Base-by-base conservation (phyloP, 35 echinoderm and acorn worm genomes). In the Patiria miniata region DNA sequence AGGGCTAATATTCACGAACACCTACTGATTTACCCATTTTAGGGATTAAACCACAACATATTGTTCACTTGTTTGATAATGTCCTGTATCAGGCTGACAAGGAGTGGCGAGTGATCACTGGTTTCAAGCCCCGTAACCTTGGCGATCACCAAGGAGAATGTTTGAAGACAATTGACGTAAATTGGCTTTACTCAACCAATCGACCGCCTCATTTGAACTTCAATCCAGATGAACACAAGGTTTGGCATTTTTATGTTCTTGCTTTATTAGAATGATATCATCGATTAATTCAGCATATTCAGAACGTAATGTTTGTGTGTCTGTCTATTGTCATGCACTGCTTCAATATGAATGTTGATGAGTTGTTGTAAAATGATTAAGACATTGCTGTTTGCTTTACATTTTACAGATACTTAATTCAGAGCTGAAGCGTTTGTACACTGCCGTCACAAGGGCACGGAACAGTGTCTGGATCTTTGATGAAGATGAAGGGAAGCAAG, bases 381-480 rank as follows among this genome's bases (percentile, higher is more conserved):
- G 12, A 6, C 12, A 6, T 47, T 47, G 12, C 4, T 47, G 42
- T 47, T 47, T 47, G 4, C 42, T 47, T 47, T 47, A 6, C 12
- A 6, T 47, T 47, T 47, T 12, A 47, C 42, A 47, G 42, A 47
- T 90, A 39, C 57, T 90, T 17, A 90, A 90, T 52, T 90, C 88
- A 37, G 88, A 90, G 55, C 52, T 90, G 44, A 90, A 90, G 81
- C 84, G 84, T 52, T 73, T 90, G 39, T 90, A 90, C 55, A 90
- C 88, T 5, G 88, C 88, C 40, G 76, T 90, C 38, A 90, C 80
- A 16, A 83, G 88, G 52, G 88, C 88, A n/a, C 61, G 88, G 7
- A 81, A 83, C 0, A 84, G 84, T 57, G 88, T 90, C 9, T 90
- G 88, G 88, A 78, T 90, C 21, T 90, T 90, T 90, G 88, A 90